Evolutionary conservation across 2,797 vertebrate genomes (phyloP).

Genomic region (Danio aesculapii): DNA sequence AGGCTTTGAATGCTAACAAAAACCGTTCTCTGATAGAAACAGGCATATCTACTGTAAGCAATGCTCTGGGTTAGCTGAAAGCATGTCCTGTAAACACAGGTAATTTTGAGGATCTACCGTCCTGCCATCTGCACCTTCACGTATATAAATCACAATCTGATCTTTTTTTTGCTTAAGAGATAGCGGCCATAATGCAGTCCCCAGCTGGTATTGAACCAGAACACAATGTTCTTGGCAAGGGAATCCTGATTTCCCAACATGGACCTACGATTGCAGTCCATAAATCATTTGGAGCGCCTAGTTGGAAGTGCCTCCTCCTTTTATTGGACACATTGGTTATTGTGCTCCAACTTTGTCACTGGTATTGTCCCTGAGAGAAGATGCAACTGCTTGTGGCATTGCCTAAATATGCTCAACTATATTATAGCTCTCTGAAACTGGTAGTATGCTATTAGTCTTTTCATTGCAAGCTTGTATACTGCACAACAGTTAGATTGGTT

Average conservation of each 20-base stretch:
- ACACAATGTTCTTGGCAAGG: slow-evolving; percentile 50
- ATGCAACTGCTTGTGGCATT: slow-evolving; percentile 17
- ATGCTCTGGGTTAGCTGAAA: slow-evolving; percentile 65
- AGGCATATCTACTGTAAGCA: slow-evolving; percentile 54
- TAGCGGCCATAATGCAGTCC: slow-evolving; percentile 45
- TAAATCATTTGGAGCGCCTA: slow-evolving; percentile 51
- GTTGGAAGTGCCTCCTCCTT: slow-evolving; percentile 46
- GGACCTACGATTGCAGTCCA: slow-evolving; percentile 49
- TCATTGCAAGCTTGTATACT: not conserved
- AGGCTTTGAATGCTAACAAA: slow-evolving; percentile 53
- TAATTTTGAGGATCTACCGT: slow-evolving; percentile 60
- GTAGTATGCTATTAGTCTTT: slow-evolving; percentile 9
- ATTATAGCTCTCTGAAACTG: not conserved
- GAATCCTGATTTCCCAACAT: slow-evolving; percentile 52
- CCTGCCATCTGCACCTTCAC: slow-evolving; percentile 64
- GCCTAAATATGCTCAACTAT: slow-evolving; percentile 26
- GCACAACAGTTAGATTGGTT: no score
- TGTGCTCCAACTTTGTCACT: slow-evolving; percentile 39
- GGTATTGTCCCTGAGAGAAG: slow-evolving; percentile 34
- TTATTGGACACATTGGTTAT: slow-evolving; percentile 47
- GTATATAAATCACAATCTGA: slow-evolving; percentile 62
- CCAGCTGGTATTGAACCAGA: slow-evolving; percentile 59
- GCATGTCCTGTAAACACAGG: slow-evolving; percentile 67
- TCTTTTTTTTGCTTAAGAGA: slow-evolving; percentile 60
- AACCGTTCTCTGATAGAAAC: slow-evolving; percentile 68